Evolutionary conservation across 2,888 invertebrate genomes (phyloP).

Genomic region (Girardia tigrina): DNA sequence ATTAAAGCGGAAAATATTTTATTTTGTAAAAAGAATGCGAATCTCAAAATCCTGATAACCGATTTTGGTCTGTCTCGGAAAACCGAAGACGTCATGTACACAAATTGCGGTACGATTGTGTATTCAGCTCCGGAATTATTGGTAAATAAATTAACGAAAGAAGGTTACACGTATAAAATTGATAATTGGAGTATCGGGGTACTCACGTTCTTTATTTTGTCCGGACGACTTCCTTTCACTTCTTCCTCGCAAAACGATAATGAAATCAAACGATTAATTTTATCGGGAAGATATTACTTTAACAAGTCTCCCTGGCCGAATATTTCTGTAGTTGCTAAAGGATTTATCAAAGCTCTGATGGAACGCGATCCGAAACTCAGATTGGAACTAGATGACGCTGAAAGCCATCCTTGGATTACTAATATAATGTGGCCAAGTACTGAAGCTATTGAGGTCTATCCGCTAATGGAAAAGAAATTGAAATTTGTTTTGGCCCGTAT

Average conservation of each 20-base stretch:
- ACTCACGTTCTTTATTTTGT: conserved; percentile 30
- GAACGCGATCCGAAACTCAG: background rate
- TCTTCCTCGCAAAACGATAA: background rate
- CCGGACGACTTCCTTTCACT: conserved; percentile 32
- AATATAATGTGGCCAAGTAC: background rate
- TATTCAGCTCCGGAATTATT: conserved; percentile 36
- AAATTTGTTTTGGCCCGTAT: background rate
- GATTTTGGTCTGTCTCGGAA: conserved; percentile 33
- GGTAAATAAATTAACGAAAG: conserved; percentile 14
- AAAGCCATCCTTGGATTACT: background rate
- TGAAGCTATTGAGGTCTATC: background rate
- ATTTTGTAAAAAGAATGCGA: background rate
- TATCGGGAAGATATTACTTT: background rate
- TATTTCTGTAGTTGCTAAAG: background rate
- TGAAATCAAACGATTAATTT: conserved; percentile 26
- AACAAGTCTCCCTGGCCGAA: background rate
- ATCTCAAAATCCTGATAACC: conserved; percentile 28
- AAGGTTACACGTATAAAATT: conserved; percentile 30
- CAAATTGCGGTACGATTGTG: conserved; percentile 33
- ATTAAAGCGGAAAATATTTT: conserved; percentile 34
- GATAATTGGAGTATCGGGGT: conserved; percentile 34
- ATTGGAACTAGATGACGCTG: background rate
- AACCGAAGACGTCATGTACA: conserved; percentile 16
- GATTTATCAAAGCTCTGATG: background rate
- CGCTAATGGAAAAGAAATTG: background rate